Base-by-base conservation (phyloP, 1,140 invertebrate genomes). In the Neotoxoptera formosana region DNA sequence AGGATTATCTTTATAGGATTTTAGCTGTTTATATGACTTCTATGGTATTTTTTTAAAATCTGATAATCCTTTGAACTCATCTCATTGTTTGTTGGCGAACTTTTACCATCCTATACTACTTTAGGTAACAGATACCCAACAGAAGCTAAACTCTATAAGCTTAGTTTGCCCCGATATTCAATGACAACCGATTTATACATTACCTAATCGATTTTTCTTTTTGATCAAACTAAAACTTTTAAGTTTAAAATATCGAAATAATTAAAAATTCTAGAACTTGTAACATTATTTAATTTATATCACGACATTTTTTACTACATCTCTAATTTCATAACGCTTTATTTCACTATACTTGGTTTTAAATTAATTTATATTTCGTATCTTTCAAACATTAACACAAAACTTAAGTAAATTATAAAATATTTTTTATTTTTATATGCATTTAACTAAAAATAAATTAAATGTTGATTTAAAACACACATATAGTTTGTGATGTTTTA, bases 1-100 rank as follows among this genome's bases (percentile, higher is more conserved):
- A 87, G 47, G 86, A 87, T 87, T 48, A 87, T 87, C 45, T 48
- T 87, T 87, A 87, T 87, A 34, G 47, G 86, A 87, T 87, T 87
- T 51, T 2, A 51, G 45, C 47, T 48, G 86, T 87, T 87, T 87
- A 87, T 87, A 34, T 48, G 86, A 87, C 86, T 87, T 17, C 47
- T 48, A 86, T 86, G 84, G 25, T 86, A 86, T 86, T 86, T 86
- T 83, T 86, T 86, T 45, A 30, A 53, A 86, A 86, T 45, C 84
- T 47, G 84, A 86, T 86, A 86, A 86, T 86, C 84, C 84, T 86
- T 86, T 86, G 45, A 47, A 86, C 41, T 86, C 84, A 47, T 86
- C 84, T 30, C 84, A n/a, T 86, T 47, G 45, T 86, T 86, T 14
- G 45, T 86, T 7, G 84, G 36, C 2, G 45, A 86, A 86, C 84